Evolutionary conservation across 2,797 vertebrate genomes (phyloP), one percentile per base, ranked within the genome.

Genomic region (Atherinosoma microstoma): DNA sequence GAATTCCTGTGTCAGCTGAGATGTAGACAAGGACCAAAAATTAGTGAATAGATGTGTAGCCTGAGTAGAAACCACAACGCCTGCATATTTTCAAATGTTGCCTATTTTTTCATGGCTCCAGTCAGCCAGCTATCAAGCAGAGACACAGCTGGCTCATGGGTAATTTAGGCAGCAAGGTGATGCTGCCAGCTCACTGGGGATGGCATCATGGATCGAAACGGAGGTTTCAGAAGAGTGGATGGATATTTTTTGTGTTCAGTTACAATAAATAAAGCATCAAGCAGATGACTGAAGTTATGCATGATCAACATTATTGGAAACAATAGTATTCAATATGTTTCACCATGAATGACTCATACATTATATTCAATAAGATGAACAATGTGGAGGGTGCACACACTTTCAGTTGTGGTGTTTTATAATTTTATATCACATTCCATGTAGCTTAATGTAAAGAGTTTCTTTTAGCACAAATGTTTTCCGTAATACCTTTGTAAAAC

Each of bases 81-180:
- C 53, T 67, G 18, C 32, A 54, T 47, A 27, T 67, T 18, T 45
- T 38, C 13, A 20, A 47, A 47, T 47, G n/a, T 27, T 36, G 22
- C 42, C 16, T 36, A 62, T n/a, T 68, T 64, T 56, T 34, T 32
- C 12, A 57, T 30, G 13, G 12, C 36, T 20, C 27, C 60, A 32
- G 69, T 71, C 60, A 63, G 29, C 49, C 51, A 34, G 29, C 27
- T 57, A 11, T 57, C 18, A n/a, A 57, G 51, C 32, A 45, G 51
- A 47, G 47, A 32, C 13, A 34, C 38, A 40, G 9, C 6, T 24
- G 9, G 30, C 15, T 64, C 36, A n/a, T 58, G 22, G 18, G 40
- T 51, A 29, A 51, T 36, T 51, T 51, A 36, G 40, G 30, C 32
- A 58, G 32, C 30, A 32, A 34, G 51, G 18, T 56, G 11, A 45